Evolutionary conservation across 2,797 vertebrate genomes (phyloP), one percentile per base, ranked within the genome.

Genomic region (Phaenicophaeus curvirostris): DNA sequence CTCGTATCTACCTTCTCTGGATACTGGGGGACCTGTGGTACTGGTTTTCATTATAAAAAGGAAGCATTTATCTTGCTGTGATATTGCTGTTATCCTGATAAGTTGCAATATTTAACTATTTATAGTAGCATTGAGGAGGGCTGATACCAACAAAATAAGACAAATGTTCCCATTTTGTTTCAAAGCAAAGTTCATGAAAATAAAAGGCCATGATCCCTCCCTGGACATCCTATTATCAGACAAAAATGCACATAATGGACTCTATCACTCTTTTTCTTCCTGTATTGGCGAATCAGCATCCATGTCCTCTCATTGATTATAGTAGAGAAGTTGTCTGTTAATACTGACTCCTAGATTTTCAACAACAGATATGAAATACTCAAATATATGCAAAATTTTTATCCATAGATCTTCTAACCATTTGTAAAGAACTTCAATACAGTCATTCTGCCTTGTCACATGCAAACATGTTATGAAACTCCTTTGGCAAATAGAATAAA

Each of bases 161-260:
- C 35, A 28, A 90, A 86, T 66, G 9, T 51, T 79, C 89, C 59
- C 46, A 72, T 92, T 93, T 81, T 86, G 25, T 89, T 95, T 78
- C 63, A 73, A 90, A 95, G 21, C 8, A 85, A 87, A 90, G 46
- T 87, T 92, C 59, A 75, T 73, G 58, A 92, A 93, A 94, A 92
- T 68, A 76, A 76, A 84, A 74, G 20, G 11, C 63, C 46, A 66
- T 13, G 15, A 9, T 57, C 24, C 10, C 14, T 92, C 33, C 18
- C 41, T 89, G 62, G 81, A 90, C 46, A 61, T 81, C 15, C 5
- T 92, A 39, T 81, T 78, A 65, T 50, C 54, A 82, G 74, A 90
- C 42, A 46, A 81, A 89, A 93, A 94, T 68, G 51, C 14, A 93
- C 46, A 93, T 86, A 95, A 95, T 72, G 21, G 51, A 11, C 13